Evolutionary conservation across 2,888 invertebrate genomes (phyloP).

Genomic region (Ophion slaviceki): DNA sequence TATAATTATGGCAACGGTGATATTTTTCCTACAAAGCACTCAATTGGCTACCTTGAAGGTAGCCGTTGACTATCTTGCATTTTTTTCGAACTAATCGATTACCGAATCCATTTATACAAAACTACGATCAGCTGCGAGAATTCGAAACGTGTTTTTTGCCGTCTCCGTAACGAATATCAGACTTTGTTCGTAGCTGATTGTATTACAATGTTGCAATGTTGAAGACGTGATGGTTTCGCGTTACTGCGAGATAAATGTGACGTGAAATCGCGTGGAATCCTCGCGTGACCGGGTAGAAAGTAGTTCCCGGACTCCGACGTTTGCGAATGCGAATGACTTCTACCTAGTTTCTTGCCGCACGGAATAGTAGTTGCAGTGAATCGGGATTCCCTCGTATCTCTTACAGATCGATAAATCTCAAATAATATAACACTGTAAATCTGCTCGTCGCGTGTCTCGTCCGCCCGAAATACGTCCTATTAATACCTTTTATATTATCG

Average conservation of each 20-base stretch:
- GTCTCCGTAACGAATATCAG: background rate
- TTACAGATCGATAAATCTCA: background rate
- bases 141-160: background rate
- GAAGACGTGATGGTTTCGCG: slow-evolving; percentile 39
- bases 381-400: background rate
- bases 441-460: background rate
- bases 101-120: no score
- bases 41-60: no score
- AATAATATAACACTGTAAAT: background rate
- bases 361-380: slow-evolving; percentile 20
- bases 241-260: slow-evolving; percentile 33
- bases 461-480: background rate
- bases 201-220: slow-evolving; percentile 17
- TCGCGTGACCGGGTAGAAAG: slow-evolving; percentile 63
- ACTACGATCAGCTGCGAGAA: no score
- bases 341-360: slow-evolving; percentile 46
- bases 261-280: slow-evolving; percentile 61
- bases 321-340: slow-evolving; percentile 56
- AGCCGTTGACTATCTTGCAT: no score
- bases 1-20: no score
- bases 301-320: slow-evolving; percentile 50
- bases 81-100: no score
- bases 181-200: background rate
- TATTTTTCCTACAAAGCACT: no score
- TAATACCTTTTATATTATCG: background rate